These are phyloP conservation scores for Polyodon spathula DNA, from an alignment of 2,113 vertebrate species.

Conservation along the genomic window DNA sequence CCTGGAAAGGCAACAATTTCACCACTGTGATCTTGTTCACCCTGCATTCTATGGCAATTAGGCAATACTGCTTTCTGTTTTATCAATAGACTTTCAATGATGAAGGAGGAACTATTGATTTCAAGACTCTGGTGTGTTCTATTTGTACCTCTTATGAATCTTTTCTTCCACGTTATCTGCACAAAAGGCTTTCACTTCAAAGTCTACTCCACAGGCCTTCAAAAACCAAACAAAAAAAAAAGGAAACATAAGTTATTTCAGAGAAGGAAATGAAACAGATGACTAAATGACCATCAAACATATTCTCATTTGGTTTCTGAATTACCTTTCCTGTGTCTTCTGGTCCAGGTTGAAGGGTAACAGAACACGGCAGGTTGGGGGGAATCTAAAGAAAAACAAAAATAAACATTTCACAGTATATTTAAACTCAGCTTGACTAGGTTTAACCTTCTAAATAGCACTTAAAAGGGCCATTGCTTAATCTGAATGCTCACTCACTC, in stretches of 20 bases:
- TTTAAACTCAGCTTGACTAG: too few relatives aligned
- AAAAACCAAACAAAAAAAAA: constrained; percentile 13
- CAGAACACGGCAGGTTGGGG: constrained; percentile 84
- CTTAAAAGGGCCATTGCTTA: too few relatives aligned
- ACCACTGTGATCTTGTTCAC: too few relatives aligned
- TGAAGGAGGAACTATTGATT: not conserved
- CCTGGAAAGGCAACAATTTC: too few relatives aligned
- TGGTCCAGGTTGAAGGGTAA: constrained; percentile 86
- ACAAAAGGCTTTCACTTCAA: constrained; percentile 92
- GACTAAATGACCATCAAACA: not conserved
- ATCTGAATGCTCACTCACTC: too few relatives aligned
- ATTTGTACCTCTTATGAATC: constrained; percentile 82
- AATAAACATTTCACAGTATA: not conserved
- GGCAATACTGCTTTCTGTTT: too few relatives aligned
- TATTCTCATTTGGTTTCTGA: too few relatives aligned
- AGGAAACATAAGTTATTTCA: not conserved
- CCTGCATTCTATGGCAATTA: too few relatives aligned
- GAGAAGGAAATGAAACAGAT: not conserved
- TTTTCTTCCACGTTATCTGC: constrained; percentile 87
- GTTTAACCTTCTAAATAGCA: too few relatives aligned
- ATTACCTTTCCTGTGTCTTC: constrained; percentile 91
- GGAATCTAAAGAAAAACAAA: constrained; percentile 65
- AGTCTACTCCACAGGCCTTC: constrained; percentile 95
- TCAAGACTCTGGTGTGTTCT: not conserved
- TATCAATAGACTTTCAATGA: too few relatives aligned